Base-by-base conservation (phyloP, 2,113 vertebrate genomes). In the Amblyornis subalaris region DNA sequence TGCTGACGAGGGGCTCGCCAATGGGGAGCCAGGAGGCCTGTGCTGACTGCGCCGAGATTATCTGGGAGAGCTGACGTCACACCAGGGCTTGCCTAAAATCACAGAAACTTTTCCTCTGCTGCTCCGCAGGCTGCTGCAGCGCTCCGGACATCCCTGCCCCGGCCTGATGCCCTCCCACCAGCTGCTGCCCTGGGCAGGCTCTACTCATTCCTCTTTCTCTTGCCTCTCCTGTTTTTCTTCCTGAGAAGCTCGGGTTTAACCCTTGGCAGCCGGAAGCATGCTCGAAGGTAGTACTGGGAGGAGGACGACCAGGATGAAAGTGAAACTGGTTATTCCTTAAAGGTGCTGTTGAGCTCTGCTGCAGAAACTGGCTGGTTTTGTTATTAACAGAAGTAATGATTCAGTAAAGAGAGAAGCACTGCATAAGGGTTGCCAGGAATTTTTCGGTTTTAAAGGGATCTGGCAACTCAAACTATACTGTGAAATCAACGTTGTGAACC, bases 1-100 rank as follows among this genome's bases (percentile, higher is more conserved):
- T 98, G 99, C 99, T 99, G 99, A 99, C 99, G 96, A 89, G 75
- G 95, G 70, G 62, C 89, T 94, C 95, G 72, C 99, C 99, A 99
- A 99, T 99, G 92, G 96, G 93, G 94, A 94, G 40, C 94, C 97
- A 90, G 97, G 96, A 97, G 96, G 96, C 97, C 98, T 98, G 97
- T 98, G 98, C 98, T 97, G 98, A 98, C 98, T 98, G 97, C 93
- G 35, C 96, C 8, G 91, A 95, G 96, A 97, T 96, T 95, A 95
- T 95, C 97, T 97, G 85, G 96, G 96, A 86, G 88, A 70, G 95
- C 47, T 98, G 97, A 98, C 97, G 95, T 97, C 98, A 98, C 69
- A 42, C 67, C 26, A 92, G 97, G 96, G 96, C 79, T 97, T 93
- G 97, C 95, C 97, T 90, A 77, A 97, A 97, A 95, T 96, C 94